Conservation (phyloP, 2,797 vertebrate species). For the Semaprochilodus insignis region DNA sequence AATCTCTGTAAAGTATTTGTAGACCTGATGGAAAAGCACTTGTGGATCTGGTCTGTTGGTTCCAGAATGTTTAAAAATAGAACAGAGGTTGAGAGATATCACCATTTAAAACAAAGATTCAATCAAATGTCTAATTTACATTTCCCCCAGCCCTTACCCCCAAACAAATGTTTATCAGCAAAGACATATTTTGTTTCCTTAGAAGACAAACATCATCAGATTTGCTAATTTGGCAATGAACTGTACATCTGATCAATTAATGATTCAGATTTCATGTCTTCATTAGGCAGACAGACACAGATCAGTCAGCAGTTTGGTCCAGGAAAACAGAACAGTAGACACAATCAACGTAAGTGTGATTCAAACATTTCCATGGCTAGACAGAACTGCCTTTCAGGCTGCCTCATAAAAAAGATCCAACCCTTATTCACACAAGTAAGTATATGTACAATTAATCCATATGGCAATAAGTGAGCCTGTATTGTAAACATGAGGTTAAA, state of each 20-base stretch:
- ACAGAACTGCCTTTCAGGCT: neutral
- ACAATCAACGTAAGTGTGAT: neutral
- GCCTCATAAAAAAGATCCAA: neutral
- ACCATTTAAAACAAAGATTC: neutral
- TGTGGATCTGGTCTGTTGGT: neutral
- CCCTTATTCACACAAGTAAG: neutral
- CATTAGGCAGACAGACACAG: too few relatives aligned
- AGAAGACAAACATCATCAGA: too few relatives aligned
- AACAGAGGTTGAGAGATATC: neutral
- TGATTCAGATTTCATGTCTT: too few relatives aligned
- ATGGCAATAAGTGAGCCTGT: neutral
- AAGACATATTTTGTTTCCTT: too few relatives aligned
- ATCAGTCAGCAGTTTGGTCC: too few relatives aligned
- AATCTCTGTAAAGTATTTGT: neutral
- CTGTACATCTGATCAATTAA: too few relatives aligned
- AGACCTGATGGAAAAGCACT: neutral
- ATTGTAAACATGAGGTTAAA: neutral
- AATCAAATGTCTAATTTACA: neutral
- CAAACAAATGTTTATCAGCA: too few relatives aligned
- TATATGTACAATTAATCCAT: neutral
- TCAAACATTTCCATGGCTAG: neutral
- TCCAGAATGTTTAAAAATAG: neutral
- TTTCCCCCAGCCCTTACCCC: too few relatives aligned
- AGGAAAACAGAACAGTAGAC: too few relatives aligned
- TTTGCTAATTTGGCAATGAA: too few relatives aligned